Conservation (phyloP, 1,140 invertebrate species). For the Drosophila truncata region DNA sequence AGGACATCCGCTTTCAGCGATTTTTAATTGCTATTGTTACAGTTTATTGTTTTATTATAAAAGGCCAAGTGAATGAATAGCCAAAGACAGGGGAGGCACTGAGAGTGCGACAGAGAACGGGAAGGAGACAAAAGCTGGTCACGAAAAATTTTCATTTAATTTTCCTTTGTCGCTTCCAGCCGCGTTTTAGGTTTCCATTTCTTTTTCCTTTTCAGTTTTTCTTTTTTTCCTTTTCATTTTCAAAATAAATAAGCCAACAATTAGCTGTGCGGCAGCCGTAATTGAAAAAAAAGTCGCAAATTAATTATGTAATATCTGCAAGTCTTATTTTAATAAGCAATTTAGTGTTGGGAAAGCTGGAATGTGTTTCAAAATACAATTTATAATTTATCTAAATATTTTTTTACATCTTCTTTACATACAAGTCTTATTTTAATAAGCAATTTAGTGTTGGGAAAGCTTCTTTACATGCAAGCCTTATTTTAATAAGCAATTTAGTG, state of each 20-base stretch:
- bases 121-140: constrained; percentile 29
- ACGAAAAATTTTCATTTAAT: constrained; percentile 64
- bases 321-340: background rate
- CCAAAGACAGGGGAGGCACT: constrained; percentile 42
- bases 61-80: constrained; percentile 79
- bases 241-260: constrained; percentile 75
- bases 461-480: constrained; percentile 5
- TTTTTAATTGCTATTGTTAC: constrained; percentile 83
- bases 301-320: constrained; percentile 38
- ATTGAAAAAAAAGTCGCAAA: constrained; percentile 33
- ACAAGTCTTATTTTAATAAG: constrained; percentile 1
- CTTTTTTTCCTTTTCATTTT: constrained; percentile 37
- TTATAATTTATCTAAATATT: no score
- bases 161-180: constrained; percentile 46
- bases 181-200: constrained; percentile 44
- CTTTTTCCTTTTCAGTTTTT: constrained; percentile 33
- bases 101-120: background rate
- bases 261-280: constrained; percentile 46
- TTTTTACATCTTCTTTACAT: no score
- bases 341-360: background rate
- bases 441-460: background rate
- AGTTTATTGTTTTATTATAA: constrained; percentile 83
- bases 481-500: background rate
- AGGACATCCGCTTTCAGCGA: constrained; percentile 82
- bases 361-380: no score